Evolutionary conservation across 1,140 invertebrate species (phyloP).

Genomic region (Scaptomyza hsui): DNA sequence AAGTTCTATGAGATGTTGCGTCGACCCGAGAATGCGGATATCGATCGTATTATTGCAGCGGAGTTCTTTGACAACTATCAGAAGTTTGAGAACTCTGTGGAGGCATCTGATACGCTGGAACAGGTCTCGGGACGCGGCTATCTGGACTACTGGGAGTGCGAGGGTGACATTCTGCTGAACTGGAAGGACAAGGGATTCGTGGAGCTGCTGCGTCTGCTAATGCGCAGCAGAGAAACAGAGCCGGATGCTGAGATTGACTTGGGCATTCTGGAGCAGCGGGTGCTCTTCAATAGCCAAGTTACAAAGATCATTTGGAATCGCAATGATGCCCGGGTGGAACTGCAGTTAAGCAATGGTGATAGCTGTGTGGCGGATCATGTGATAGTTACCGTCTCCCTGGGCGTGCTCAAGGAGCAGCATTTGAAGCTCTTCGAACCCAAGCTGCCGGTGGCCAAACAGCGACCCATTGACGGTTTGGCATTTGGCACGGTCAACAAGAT

Average conservation of each 20-base stretch:
- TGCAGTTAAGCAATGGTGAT: slow-evolving; percentile 87
- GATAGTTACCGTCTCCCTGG: slow-evolving; percentile 88
- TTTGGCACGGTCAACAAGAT: slow-evolving; percentile 92
- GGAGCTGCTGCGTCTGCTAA: slow-evolving; percentile 86
- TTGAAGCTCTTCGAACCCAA: slow-evolving; percentile 86
- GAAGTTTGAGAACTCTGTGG: slow-evolving; percentile 86
- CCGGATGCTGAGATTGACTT: slow-evolving; percentile 51
- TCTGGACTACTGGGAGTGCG: slow-evolving; percentile 86
- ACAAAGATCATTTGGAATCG: slow-evolving; percentile 84
- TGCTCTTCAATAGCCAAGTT: slow-evolving; percentile 85
- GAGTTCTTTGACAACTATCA: slow-evolving; percentile 85
- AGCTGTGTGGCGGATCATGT: slow-evolving; percentile 87
- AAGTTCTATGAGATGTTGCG: slow-evolving; percentile 76
- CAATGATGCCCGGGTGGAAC: slow-evolving; percentile 73
- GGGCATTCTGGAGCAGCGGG: slow-evolving; percentile 76
- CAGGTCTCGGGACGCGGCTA: slow-evolving; percentile 86
- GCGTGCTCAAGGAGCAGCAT: slow-evolving; percentile 88
- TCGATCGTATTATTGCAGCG: slow-evolving; percentile 78
- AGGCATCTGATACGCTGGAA: slow-evolving; percentile 87
- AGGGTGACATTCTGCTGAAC: slow-evolving; percentile 86
- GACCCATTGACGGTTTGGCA: slow-evolving; percentile 87
- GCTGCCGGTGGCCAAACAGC: slow-evolving; percentile 87
- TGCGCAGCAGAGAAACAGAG: slow-evolving; percentile 84
- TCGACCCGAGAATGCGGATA: slow-evolving; percentile 69
- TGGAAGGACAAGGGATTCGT: slow-evolving; percentile 88